Evolutionary conservation across 2,888 invertebrate species (phyloP).

Genomic region (Alentia gelatinosa): DNA sequence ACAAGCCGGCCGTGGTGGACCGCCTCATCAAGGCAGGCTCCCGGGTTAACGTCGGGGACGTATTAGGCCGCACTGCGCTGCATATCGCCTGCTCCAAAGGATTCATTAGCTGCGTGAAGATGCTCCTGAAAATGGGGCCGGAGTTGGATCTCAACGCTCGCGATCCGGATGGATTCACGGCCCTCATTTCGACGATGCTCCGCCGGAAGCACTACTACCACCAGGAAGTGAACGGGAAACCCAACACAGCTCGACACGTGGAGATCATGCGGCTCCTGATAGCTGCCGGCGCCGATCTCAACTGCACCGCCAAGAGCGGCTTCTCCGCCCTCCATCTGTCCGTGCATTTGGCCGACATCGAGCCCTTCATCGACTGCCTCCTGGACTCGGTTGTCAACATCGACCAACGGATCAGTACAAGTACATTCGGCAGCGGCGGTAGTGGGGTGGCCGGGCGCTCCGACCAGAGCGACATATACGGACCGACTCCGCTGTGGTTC

Average conservation of each 20-base stretch:
- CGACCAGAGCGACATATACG: neutral
- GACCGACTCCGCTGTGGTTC: slow-evolving; percentile 30
- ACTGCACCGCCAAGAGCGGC: slow-evolving; percentile 27
- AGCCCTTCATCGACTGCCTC: slow-evolving; percentile 44
- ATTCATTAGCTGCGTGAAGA: slow-evolving; percentile 8
- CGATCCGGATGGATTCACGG: slow-evolving; percentile 30
- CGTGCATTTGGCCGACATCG: slow-evolving; percentile 28
- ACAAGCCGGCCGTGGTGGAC: slow-evolving; percentile 5
- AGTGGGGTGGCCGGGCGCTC: neutral
- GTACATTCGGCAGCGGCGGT: neutral
- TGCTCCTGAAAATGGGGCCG: neutral
- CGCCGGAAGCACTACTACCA: slow-evolving; percentile 21
- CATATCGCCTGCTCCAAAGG: slow-evolving; percentile 49
- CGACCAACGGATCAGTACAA: neutral
- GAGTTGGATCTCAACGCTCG: slow-evolving; percentile 25
- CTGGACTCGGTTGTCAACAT: slow-evolving; percentile 6
- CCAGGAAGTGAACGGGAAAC: slow-evolving; percentile 16
- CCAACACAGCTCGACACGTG: slow-evolving; percentile 36
- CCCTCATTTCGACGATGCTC: slow-evolving; percentile 33
- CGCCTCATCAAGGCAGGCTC: slow-evolving; percentile 39
- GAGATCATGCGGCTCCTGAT: slow-evolving; percentile 34
- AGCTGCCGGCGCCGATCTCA: neutral
- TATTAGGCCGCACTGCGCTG: slow-evolving; percentile 18
- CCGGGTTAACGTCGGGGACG: slow-evolving; percentile 26
- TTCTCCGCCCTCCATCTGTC: slow-evolving; percentile 39